Base-by-base conservation (phyloP, 2,888 invertebrate species). In the Arrhopalites spinosus region DNA sequence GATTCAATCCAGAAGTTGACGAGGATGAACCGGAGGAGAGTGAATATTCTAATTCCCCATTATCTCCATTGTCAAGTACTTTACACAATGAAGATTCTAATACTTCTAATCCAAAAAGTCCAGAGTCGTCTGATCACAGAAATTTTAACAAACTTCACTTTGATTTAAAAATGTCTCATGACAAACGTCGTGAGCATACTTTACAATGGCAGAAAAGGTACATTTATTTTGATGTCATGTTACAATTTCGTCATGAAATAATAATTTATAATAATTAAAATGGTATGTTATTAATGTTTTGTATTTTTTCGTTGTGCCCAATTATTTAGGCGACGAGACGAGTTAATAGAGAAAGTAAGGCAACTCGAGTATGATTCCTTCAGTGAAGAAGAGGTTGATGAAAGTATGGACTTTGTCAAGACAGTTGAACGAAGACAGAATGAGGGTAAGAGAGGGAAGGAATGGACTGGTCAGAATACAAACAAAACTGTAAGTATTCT, bases 291-390 rank as follows among this genome's bases (percentile, higher is more conserved):
- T 45, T 15, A 45, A 45, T 45, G 45, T 45, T 45, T 23, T 79
- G 70, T 74, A 53, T 53, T 2, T 7, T 36, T 20, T 20, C 11
- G 36, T 53, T 61, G 2, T 70, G n/a, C n/a, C n/a, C n/a, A 74
- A 76, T 79, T 81, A 86, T 86, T 76, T 85, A 89, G 89, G 63
- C 86, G 87, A 76, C 86, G 90, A 64, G 85, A 87, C 73, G 84
- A 84, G 59, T 84, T 86, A 50, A 81, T 88, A 56, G 89, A 90
- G 83, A 85, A 85, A 79, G 86, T 86, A 75, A 84, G 91, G 81
- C 88, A 89, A 13, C 86, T 90, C 66, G 83, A 87, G 50, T 59
- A 25, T 27, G 15, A 13, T 15, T 78, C 77, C 11, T 84, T 84
- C 56, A 86, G 83, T 79, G 83, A 84, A 1, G 82, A 85, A 30